Evolutionary conservation across 1,140 invertebrate species (phyloP).

Genomic region (Drosophila nigromelanica): DNA sequence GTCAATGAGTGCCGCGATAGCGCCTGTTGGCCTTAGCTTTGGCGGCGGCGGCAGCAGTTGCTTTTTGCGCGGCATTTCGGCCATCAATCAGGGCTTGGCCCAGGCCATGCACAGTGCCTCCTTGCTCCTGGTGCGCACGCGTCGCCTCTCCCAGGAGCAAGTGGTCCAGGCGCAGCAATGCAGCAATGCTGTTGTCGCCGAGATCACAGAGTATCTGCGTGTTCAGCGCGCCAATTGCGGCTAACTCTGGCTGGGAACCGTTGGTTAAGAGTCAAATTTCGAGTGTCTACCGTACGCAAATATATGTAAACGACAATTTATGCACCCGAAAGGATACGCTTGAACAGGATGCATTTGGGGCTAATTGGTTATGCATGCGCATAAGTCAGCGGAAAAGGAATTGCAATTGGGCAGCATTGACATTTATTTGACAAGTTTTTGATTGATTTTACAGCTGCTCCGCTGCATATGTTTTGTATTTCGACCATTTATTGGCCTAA

Average conservation of each 20-base stretch:
- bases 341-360: constrained; percentile 43
- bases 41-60: constrained; percentile 40
- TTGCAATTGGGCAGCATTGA: constrained; percentile 40
- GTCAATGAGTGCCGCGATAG: constrained; percentile 14
- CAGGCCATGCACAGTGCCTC: constrained; percentile 60
- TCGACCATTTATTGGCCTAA: constrained; percentile 41
- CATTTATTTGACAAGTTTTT: constrained; percentile 83
- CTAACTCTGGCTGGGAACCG: constrained; percentile 8
- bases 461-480: constrained; percentile 15
- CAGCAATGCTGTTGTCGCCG: constrained; percentile 37
- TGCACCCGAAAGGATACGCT: constrained; percentile 59
- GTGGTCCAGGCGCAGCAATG: constrained; percentile 41
- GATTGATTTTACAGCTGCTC: constrained; percentile 81
- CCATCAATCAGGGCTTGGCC: constrained; percentile 56
- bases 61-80: constrained; percentile 55
- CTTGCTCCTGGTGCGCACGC: constrained; percentile 53
- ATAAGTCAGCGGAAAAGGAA: constrained; percentile 22
- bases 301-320: constrained; percentile 59
- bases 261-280: constrained; percentile 13
- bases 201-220: constrained; percentile 45
- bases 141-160: constrained; percentile 49
- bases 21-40: constrained; percentile 23
- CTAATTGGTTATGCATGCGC: constrained; percentile 70
- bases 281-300: constrained; percentile 33
- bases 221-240: constrained; percentile 57